Evolutionary conservation across 2,797 vertebrate genomes (phyloP), one percentile per base, ranked within the genome.

Genomic region (Morelia viridis): DNA sequence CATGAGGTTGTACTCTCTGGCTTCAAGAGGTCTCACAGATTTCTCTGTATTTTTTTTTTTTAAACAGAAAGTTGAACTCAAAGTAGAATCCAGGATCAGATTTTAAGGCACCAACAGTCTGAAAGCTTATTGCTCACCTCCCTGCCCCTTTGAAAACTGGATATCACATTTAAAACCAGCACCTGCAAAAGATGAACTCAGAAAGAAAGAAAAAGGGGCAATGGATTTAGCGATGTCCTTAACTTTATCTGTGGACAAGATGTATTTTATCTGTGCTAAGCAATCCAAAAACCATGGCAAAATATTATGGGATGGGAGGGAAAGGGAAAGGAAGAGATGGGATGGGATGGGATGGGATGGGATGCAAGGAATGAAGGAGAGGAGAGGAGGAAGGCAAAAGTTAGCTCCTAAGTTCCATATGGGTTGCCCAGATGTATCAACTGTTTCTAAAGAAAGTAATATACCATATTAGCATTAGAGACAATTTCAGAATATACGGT

Each of bases 91-190:
- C 5, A 83, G 76, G 61, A 86, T 91, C 65, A 87, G 87, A 46
- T 89, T 76, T 89, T 91, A 71, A 93, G 90, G 87, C 56, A 19
- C 24, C 64, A 91, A 5, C 24, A 61, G 64, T 22, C 26, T 87
- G 83, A 80, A 46, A 89, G 58, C 26, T 87, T 64, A 58, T 6
- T 88, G 83, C 31, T 89, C 87, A 91, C 83, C 65, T 80, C 9
- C 11, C 50, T 87, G 90, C n/a, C 64, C 65, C 87, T 93, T 89
- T 26, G 64, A 89, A 89, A 87, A 76, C 80, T 22, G 87, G 83
- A 91, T 41, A 89, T 87, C 90, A 89, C 13, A 57, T 35, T 91
- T 87, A 84, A 58, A 83, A 87, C 41, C 41, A 41, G 57, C 57
- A 87, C 41, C 22, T 56, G 57, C 6, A 17, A 31, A 83, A 89